Evolutionary conservation across 2,113 vertebrate species (phyloP), one percentile per base, ranked within the genome.

Genomic region (Pterocles burchelli): DNA sequence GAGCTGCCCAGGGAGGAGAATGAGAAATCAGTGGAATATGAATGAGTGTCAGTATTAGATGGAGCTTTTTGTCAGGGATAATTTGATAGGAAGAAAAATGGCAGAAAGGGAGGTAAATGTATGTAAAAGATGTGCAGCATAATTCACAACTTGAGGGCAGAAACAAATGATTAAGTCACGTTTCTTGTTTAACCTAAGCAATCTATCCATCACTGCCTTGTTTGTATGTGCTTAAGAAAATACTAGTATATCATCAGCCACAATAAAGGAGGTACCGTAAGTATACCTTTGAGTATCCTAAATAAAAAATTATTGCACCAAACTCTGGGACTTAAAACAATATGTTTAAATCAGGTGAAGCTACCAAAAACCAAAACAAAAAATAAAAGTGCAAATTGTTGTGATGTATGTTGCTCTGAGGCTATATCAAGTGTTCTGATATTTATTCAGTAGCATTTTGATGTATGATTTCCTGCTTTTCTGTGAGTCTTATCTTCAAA

Each of bases 401-500:
- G 21, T 81, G 84, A 58, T 43, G 76, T 85, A 7, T 68, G 17
- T 91, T 92, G 49, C 61, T 85, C 22, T 38, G 52, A 88, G 67
- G 46, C 9, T 72, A 1, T 91, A 79, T 70, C 31, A 59, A 88
- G 19, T 89, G 55, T 80, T 96, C 83, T 88, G 90, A 66, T 93
- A 88, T 91, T 93, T 85, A 83, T 91, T 93, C 58, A 82, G 62
- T 79, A 87, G 55, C 41, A 76, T 85, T 95, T 91, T n/a, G 49
- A 46, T 79, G 24, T 68, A 68, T 54, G 66, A 79, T 95, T 95
- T 88, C 33, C 7, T 33, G 45, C 52, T 81, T 96, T 94, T 91
- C 89, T 88, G 8, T 63, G 74, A 79, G 75, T 55, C 66, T 93
- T 93, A 96, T 93, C 91, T 89, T 93, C 71, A 95, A 90, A 96